Evolutionary conservation across 2,113 vertebrate genomes (phyloP).

Genomic region (Jacana jacana): DNA sequence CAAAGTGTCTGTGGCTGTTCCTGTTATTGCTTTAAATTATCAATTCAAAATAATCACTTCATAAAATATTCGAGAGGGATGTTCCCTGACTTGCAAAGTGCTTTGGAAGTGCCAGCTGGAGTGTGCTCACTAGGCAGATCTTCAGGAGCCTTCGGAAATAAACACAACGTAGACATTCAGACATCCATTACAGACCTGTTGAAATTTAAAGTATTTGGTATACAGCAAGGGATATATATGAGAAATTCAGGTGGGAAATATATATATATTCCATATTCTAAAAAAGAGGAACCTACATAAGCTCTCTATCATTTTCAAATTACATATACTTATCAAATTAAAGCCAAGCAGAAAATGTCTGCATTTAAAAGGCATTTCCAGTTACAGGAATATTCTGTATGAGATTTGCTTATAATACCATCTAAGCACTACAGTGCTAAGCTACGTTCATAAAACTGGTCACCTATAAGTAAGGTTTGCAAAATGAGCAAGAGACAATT

Average conservation of each 20-base stretch:
- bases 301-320: background rate
- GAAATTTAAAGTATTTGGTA: background rate
- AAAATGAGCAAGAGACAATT: background rate
- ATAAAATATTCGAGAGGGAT: background rate
- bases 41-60: background rate
- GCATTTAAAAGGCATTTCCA: background rate
- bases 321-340: background rate
- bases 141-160: background rate
- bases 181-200: background rate
- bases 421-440: background rate
- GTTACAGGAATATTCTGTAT: background rate
- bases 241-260: background rate
- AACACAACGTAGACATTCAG: background rate
- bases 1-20: background rate
- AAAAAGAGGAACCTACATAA: background rate
- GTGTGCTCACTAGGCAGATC: background rate
- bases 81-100: background rate
- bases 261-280: background rate
- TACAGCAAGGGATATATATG: background rate
- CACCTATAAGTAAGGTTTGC: background rate
- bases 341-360: background rate
- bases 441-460: background rate
- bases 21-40: background rate
- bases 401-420: background rate
- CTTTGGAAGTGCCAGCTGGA: background rate